A percentile compares a stretch with the other conserved stretches of the same genome.
These are phyloP conservation scores for Trachymyrmex cornetzi DNA, from an alignment of 1,140 invertebrate species.

Conservation along the genomic window DNA sequence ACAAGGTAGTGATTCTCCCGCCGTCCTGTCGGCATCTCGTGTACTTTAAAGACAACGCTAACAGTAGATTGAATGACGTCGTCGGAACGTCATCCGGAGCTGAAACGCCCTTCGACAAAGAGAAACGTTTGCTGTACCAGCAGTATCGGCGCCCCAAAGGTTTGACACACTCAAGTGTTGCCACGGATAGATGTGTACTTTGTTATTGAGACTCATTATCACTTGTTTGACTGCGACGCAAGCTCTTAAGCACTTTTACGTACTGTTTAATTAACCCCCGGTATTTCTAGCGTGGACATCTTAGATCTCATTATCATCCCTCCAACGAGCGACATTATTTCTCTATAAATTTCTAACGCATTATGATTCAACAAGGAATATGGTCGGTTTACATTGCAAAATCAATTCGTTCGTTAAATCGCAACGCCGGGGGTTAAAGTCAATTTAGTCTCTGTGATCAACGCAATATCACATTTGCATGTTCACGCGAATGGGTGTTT, in stretches of 20 bases:
- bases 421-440: slow-evolving; percentile 50
- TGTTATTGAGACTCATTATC: slow-evolving; percentile 59
- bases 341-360: slow-evolving; percentile 6
- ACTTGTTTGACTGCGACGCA: slow-evolving; percentile 53
- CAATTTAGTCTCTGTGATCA: slow-evolving; percentile 28
- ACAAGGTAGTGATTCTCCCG: slow-evolving; percentile 68
- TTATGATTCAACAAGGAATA: slow-evolving; percentile 9
- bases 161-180: slow-evolving; percentile 65
- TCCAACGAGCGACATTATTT: background rate
- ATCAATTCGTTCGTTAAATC: background rate
- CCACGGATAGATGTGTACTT: slow-evolving; percentile 48
- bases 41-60: slow-evolving; percentile 55
- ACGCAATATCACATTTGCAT: slow-evolving; percentile 59
- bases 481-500: slow-evolving; percentile 68
- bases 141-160: slow-evolving; percentile 55
- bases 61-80: slow-evolving; percentile 59
- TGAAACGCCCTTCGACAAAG: slow-evolving; percentile 57
- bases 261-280: slow-evolving; percentile 51
- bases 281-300: background rate
- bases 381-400: background rate
- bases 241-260: slow-evolving; percentile 47
- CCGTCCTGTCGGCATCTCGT: slow-evolving; percentile 2
- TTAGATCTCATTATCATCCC: background rate
- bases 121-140: slow-evolving; percentile 57
- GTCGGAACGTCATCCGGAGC: slow-evolving; percentile 48